phyloP scores from a whole-genome alignment of 2,113 vertebrate genomes.

The Poeciliopsis prolifica region DNA sequence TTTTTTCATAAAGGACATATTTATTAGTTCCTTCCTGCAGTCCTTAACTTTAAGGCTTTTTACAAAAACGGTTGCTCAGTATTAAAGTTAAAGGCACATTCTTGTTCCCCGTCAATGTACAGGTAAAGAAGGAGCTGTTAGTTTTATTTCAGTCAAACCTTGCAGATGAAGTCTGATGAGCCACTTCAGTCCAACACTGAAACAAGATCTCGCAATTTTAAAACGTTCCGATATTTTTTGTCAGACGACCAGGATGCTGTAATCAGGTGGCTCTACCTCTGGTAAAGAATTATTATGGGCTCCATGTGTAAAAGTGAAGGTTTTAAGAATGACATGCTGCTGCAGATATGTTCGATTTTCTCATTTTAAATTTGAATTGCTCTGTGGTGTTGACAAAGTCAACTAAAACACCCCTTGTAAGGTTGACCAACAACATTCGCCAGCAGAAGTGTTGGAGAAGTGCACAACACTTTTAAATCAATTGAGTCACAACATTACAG shows the following conservation, averaged over 20 bases:
- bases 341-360: background rate
- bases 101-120: constrained; percentile 14
- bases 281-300: background rate
- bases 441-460: too few species aligned
- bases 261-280: too few species aligned
- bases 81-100: constrained; percentile 13
- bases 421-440: too few species aligned
- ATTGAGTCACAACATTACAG: too few species aligned
- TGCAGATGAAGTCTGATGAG: background rate
- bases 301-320: background rate
- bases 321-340: background rate
- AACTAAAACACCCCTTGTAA: background rate
- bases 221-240: background rate
- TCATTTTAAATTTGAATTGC: background rate
- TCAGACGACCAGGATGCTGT: background rate
- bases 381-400: background rate
- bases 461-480: too few species aligned
- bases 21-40: background rate
- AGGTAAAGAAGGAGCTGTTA: constrained; percentile 23
- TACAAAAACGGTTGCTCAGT: background rate
- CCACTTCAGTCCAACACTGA: background rate
- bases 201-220: background rate
- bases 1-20: constrained; percentile 9
- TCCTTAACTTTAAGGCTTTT: constrained; percentile 2
- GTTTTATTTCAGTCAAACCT: constrained; percentile 2